A percentile compares a stretch with the other conserved stretches of the same genome.
Conservation (phyloP, 2,113 vertebrate genomes). For the Atlantisia rogersi region DNA sequence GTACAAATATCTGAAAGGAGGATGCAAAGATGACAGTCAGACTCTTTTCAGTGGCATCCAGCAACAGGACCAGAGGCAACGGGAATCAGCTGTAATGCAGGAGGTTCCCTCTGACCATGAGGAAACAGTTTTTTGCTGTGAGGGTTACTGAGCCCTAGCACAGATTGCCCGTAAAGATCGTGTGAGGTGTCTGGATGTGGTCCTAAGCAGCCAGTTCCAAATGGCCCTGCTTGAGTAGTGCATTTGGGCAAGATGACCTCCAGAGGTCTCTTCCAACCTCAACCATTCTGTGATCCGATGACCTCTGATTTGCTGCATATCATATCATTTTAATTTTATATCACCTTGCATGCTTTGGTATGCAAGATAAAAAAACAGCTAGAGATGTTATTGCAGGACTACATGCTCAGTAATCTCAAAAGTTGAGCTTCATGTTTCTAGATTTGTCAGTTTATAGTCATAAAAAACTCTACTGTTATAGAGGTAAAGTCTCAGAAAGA, state of each 20-base stretch:
- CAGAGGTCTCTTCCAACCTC: background rate
- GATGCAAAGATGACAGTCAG: background rate
- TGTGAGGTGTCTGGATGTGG: background rate
- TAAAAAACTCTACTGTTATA: background rate
- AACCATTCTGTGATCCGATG: background rate
- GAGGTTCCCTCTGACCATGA: background rate
- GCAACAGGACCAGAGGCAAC: background rate
- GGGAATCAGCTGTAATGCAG: fast-evolving
- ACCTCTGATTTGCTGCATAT: background rate
- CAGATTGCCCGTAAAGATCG: background rate
- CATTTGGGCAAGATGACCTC: background rate
- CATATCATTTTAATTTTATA: background rate
- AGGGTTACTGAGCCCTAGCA: background rate
- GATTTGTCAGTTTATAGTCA: background rate
- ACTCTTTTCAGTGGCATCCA: background rate
- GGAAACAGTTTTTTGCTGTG: background rate
- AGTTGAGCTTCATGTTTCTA: background rate
- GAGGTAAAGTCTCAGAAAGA: background rate
- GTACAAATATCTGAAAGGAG: background rate
- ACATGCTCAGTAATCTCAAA: background rate
- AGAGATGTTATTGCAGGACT: background rate
- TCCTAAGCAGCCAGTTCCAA: background rate
- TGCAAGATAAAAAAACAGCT: background rate
- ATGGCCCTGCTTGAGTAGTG: background rate
- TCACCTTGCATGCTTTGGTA: background rate